Conservation (phyloP, 2,888 invertebrate genomes). For the Cyclophora punctaria region DNA sequence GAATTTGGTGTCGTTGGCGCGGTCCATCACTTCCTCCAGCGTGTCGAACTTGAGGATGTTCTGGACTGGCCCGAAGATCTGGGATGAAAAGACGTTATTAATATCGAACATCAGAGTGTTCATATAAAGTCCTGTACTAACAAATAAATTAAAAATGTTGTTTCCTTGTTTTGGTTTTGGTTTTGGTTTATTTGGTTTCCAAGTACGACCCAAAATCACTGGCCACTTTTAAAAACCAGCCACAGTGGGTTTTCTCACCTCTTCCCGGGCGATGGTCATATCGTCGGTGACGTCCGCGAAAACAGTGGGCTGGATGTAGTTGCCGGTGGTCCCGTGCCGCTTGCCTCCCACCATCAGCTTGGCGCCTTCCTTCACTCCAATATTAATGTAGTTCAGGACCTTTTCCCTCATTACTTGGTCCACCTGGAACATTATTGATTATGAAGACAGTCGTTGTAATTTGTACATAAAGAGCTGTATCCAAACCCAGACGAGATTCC, state of each 20-base stretch:
- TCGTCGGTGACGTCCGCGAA: slow-evolving; percentile 83
- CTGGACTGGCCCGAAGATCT: slow-evolving; percentile 95
- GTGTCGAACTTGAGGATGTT: slow-evolving; percentile 87
- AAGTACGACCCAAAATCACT: neutral
- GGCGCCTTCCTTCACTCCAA: slow-evolving; percentile 87
- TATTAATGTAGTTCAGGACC: slow-evolving; percentile 83
- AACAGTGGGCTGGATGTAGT: slow-evolving; percentile 85
- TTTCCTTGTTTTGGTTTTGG: too few species aligned
- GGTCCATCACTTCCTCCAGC: slow-evolving; percentile 85
- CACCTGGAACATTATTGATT: slow-evolving; percentile 56
- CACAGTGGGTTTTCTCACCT: slow-evolving; percentile 61
- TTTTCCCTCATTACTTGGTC: slow-evolving; percentile 83
- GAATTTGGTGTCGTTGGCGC: slow-evolving; percentile 86
- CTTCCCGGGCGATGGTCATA: slow-evolving; percentile 85
- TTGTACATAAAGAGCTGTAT: too few species aligned
- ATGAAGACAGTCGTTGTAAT: too few species aligned
- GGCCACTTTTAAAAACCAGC: too few species aligned
- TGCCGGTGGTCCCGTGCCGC: slow-evolving; percentile 78
- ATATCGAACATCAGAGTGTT: too few species aligned
- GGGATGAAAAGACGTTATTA: slow-evolving; percentile 7
- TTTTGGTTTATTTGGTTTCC: neutral
- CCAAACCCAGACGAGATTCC: too few species aligned
- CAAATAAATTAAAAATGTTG: neutral
- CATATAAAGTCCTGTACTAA: too few species aligned
- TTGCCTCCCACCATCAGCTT: slow-evolving; percentile 83